Conservation (phyloP, 2,797 vertebrate genomes). For the Centroberyx gerrardi region DNA sequence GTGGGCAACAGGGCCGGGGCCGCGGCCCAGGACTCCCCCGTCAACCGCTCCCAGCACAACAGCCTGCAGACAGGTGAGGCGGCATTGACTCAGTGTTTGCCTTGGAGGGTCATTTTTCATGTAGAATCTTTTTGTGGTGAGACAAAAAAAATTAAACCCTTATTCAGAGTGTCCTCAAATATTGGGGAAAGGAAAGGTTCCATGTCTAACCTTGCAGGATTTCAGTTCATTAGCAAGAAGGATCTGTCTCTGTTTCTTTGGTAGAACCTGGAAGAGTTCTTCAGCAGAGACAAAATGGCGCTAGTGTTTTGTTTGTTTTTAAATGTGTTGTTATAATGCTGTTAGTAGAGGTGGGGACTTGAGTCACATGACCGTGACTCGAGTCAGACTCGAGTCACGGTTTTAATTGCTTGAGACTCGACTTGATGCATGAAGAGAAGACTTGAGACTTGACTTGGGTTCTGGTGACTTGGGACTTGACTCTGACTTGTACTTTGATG, state of each 20-base stretch:
- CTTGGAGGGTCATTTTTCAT: not conserved
- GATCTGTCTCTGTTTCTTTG: not conserved
- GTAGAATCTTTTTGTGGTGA: too few relatives aligned
- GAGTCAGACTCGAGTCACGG: too few relatives aligned
- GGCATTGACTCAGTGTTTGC: not conserved
- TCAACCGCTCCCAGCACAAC: conserved; percentile 92
- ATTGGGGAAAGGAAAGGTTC: not conserved
- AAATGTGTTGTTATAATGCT: not conserved
- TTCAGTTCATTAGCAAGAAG: not conserved
- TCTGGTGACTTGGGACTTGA: too few relatives aligned
- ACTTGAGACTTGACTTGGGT: too few relatives aligned
- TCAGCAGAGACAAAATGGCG: not conserved
- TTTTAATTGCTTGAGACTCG: too few relatives aligned
- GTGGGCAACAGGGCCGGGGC: conserved; percentile 93
- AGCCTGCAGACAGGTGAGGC: conserved; percentile 93
- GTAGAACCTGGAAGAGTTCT: not conserved
- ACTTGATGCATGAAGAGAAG: too few relatives aligned
- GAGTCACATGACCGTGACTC: too few relatives aligned
- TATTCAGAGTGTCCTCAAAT: not conserved
- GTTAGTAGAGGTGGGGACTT: not conserved
- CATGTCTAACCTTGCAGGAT: not conserved
- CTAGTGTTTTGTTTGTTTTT: not conserved
- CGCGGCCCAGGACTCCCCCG: conserved; percentile 89
- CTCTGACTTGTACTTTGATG: too few relatives aligned
- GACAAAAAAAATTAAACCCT: too few relatives aligned